Evolutionary conservation across 2,113 vertebrate species (phyloP), one percentile per base, ranked within the genome.

Genomic region (Anthoscopus minutus): DNA sequence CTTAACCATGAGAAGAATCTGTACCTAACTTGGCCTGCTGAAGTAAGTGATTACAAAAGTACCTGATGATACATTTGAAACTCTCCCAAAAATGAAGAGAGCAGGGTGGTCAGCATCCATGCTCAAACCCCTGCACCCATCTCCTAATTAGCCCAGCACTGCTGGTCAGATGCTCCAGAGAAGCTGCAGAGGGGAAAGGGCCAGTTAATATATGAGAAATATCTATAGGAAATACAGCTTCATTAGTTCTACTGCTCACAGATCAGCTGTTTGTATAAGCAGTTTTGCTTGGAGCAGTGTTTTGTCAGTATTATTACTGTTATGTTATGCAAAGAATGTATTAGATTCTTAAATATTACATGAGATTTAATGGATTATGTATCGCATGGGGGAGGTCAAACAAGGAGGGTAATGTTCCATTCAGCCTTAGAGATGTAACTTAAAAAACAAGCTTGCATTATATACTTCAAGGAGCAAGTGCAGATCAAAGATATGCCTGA

Each of bases 281-380:
- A 74, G 73, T 84, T 91, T 73, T 84, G 64, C 91, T 94, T 44
- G 73, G 72, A 95, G 80, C 84, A 60, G 48, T 79, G 70, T 69
- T 94, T 79, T 91, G 65, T 64, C 84, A 74, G 74, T 90, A 70
- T 72, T 79, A 58, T 58, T 79, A 60, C 35, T 87, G 73, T 84
- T 86, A 40, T 23, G 31, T 78, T 92, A 93, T 84, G 81, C 89
- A 89, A 96, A 93, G 92, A 89, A 88, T 86, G 78, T 84, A 93
- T 93, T 95, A 91, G 81, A 89, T 78, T 93, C 82, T 92, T 94
- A 84, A 96, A 94, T 91, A 95, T 86, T 93, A 66, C 83, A 91
- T 84, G 92, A 95, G 86, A 87, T 71, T 84, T 94, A 92, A 92
- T 86, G 89, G 83, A 51, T 86, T 92, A 81, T 71, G 47, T 45